These are phyloP conservation scores for Nansenia antarctica DNA, from an alignment of 2,113 vertebrate species.

Conservation along the genomic window DNA sequence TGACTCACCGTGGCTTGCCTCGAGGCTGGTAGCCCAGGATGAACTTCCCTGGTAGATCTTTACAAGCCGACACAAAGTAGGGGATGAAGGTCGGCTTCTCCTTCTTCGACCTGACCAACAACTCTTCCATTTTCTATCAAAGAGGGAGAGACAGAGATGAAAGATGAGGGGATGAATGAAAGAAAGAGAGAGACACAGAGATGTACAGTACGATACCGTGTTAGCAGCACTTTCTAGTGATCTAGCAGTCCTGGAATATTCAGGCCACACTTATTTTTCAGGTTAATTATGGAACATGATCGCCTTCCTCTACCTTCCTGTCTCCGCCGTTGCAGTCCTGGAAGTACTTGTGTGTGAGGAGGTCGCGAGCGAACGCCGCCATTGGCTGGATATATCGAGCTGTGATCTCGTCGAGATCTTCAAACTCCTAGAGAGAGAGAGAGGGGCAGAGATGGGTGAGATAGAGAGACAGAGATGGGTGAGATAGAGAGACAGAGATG, in stretches of 20 bases:
- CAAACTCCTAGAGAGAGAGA: conserved; percentile 85
- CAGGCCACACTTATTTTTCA: not conserved
- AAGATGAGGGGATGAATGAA: not conserved
- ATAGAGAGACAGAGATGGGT: too few species aligned
- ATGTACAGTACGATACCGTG: not conserved
- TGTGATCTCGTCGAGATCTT: conserved; percentile 98
- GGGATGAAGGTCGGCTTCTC: conserved; percentile 90
- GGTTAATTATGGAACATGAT: not conserved
- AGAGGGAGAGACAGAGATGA: not conserved
- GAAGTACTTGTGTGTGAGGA: conserved; percentile 95
- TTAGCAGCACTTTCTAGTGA: not conserved
- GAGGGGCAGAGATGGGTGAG: too few species aligned
- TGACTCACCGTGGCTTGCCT: conserved; percentile 80
- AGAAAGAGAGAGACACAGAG: not conserved
- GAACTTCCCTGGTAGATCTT: conserved; percentile 90
- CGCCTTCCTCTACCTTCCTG: conserved; percentile 80
- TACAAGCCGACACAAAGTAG: conserved; percentile 87
- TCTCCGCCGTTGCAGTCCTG: conserved; percentile 89
- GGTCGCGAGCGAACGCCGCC: conserved; percentile 95
- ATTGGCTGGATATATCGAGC: conserved; percentile 97
- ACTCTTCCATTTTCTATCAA: conserved; percentile 87
- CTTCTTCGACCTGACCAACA: conserved; percentile 86
- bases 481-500: too few species aligned
- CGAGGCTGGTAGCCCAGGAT: conserved; percentile 86
- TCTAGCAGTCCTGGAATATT: not conserved